Evolutionary conservation across 2,113 vertebrate species (phyloP).

Genomic region (Dissostichus mawsoni): DNA sequence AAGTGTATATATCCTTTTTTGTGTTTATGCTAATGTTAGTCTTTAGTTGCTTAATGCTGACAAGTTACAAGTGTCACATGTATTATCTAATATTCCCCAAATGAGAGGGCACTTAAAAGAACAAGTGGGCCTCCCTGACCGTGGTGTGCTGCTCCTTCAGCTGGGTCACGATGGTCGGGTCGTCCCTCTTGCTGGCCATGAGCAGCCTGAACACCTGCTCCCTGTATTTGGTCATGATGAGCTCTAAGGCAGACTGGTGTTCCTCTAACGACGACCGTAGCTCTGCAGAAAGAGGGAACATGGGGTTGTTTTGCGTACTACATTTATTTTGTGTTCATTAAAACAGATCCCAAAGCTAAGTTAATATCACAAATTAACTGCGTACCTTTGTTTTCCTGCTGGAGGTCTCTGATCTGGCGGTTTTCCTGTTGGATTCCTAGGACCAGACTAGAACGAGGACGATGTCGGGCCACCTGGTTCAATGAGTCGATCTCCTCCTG

Average conservation of each 20-base stretch:
- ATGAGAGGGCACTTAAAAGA: background rate
- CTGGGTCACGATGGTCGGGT: conserved; percentile 91
- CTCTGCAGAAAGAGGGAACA: conserved; percentile 80
- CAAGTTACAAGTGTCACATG: too few species aligned
- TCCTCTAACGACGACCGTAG: conserved; percentile 94
- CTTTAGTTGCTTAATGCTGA: too few species aligned
- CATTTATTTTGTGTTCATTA: background rate
- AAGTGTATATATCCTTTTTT: too few species aligned
- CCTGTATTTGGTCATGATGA: conserved; percentile 98
- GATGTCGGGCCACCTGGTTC: conserved; percentile 96
- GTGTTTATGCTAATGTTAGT: too few species aligned
- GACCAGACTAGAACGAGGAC: conserved; percentile 94
- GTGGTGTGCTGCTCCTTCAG: conserved; percentile 97
- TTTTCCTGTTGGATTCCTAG: conserved; percentile 99
- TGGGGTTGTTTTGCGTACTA: background rate
- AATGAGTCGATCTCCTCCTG: conserved; percentile 96
- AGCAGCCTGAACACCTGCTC: conserved; percentile 96
- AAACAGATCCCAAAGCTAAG: background rate
- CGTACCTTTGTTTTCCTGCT: conserved; percentile 97
- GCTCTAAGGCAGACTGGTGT: conserved; percentile 97
- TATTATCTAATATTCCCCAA: background rate
- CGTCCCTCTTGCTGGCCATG: conserved; percentile 95
- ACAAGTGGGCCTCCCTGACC: conserved; percentile 72
- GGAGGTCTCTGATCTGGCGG: conserved; percentile 94
- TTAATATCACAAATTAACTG: background rate